Evolutionary conservation across 37 sponge, comb jelly and placozoan species (phyloP), one percentile per base, ranked within the genome.

Genomic region (Dysidea cf. avara): DNA sequence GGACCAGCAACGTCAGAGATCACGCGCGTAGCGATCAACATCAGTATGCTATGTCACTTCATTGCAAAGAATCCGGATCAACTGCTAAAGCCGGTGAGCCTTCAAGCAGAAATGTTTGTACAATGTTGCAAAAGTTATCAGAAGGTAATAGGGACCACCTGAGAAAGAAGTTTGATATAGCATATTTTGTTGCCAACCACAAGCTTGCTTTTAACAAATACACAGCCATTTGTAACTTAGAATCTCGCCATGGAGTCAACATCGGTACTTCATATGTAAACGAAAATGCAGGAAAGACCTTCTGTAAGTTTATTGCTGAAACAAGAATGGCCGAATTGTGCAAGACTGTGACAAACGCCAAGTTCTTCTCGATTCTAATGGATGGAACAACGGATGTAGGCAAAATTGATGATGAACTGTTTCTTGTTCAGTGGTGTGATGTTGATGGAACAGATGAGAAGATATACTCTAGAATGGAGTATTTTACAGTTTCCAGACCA

Each of bases 361-460:
- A 83, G 35, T 83, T 83, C 24, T 85, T 85, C 57, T 85, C 81
- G 11, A 14, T 83, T 34, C 29, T 83, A 13, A 66, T 77, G 54
- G 84, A 77, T 74, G 85, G 85, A 22, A 39, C 61, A 13, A 73
- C 80, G 13, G 86, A 85, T 51, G 56, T 5, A 18, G 75, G 71
- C 30, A 85, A 85, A 32, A 25, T 64, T 22, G 86, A 85, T n/a
- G 67, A 85, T 57, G 86, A 79, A 39, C 21, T 72, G 35, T 71
- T 85, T 33, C 74, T 85, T 7, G 81, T 66, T 20, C 29, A 56
- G 25, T 77, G 72, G 72, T 83, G 78, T 76, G 72, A 83, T 70
- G 17, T n/a, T 20, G 38, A 82, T 55, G 43, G 54, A 30, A 26
- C 14, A 22, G 77, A 83, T 83, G 78, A 83, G 51, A 69, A 53